Conservation (phyloP, 2,888 invertebrate genomes). For the Mycalesis mineus region DNA sequence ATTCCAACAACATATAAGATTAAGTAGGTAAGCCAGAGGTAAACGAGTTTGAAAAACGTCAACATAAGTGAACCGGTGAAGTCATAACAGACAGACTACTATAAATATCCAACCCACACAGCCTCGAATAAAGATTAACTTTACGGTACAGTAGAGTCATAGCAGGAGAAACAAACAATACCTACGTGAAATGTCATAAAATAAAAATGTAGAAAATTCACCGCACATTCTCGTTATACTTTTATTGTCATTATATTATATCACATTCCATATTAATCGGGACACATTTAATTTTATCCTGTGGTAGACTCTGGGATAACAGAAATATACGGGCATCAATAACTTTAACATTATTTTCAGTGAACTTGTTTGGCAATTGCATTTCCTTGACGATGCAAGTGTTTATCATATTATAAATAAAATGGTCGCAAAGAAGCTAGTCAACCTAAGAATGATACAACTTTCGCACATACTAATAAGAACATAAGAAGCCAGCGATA, state of each 20-base stretch:
- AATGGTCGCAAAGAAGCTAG: not conserved
- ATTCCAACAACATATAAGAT: constrained; percentile 7
- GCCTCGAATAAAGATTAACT: constrained; percentile 46
- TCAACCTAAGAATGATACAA: not conserved
- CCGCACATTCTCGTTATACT: not conserved
- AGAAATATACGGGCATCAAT: too few relatives aligned
- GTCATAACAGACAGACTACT: constrained; percentile 62
- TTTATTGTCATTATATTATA: not conserved
- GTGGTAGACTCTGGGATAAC: not conserved
- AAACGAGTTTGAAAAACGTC: constrained; percentile 11
- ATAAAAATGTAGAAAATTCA: not conserved
- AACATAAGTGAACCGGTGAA: constrained; percentile 51
- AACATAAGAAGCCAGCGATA: constrained; percentile 2
- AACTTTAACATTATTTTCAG: not conserved
- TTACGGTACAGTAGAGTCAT: constrained; percentile 41
- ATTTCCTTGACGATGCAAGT: not conserved
- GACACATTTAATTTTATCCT: too few relatives aligned
- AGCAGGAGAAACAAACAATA: constrained; percentile 15
- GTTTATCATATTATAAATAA: not conserved
- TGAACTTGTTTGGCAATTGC: not conserved
- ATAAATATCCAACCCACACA: constrained; percentile 65
- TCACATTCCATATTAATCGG: not conserved
- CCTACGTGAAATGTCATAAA: not conserved
- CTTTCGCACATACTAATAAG: not conserved
- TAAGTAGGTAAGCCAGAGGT: constrained; percentile 3